Percentiles rank a stretch among this genome's conserved stretches.
These are phyloP conservation scores for Dascyllus trimaculatus DNA, from an alignment of 2,113 vertebrate genomes.

Conservation along the genomic window DNA sequence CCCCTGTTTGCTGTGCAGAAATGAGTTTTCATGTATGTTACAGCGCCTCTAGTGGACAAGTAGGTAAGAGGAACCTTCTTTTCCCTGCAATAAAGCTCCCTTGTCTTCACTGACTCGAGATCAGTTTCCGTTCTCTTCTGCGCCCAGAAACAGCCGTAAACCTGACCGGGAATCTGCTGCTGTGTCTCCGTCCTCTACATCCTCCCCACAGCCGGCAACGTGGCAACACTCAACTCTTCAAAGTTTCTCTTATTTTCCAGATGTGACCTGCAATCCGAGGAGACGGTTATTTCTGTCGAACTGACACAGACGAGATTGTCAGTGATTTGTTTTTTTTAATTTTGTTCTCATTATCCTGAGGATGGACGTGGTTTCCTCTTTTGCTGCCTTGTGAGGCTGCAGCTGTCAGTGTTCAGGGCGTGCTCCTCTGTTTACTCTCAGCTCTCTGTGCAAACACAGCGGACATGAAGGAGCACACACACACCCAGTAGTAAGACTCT, in stretches of 20 bases:
- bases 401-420: slow-evolving; percentile 62
- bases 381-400: slow-evolving; percentile 3
- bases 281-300: not conserved
- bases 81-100: too few relatives aligned
- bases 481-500: not conserved
- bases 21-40: too few relatives aligned
- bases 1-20: too few relatives aligned
- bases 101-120: slow-evolving; percentile 8
- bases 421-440: slow-evolving; percentile 50
- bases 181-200: not conserved
- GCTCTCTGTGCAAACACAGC: slow-evolving; percentile 8
- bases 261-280: not conserved
- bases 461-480: not conserved
- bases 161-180: slow-evolving; percentile 55
- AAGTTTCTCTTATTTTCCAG: not conserved
- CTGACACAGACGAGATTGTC: not conserved
- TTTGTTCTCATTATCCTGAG: not conserved
- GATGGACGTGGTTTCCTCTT: slow-evolving; percentile 45
- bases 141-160: not conserved
- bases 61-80: not conserved
- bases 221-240: slow-evolving; percentile 50
- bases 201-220: slow-evolving; percentile 65
- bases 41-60: slow-evolving; percentile 42
- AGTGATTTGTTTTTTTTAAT: not conserved
- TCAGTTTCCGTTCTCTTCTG: not conserved